Percentiles rank a stretch among this genome's conserved stretches.
Conservation (phyloP, 2,888 invertebrate species). For the Meghimatium bilineatum region DNA sequence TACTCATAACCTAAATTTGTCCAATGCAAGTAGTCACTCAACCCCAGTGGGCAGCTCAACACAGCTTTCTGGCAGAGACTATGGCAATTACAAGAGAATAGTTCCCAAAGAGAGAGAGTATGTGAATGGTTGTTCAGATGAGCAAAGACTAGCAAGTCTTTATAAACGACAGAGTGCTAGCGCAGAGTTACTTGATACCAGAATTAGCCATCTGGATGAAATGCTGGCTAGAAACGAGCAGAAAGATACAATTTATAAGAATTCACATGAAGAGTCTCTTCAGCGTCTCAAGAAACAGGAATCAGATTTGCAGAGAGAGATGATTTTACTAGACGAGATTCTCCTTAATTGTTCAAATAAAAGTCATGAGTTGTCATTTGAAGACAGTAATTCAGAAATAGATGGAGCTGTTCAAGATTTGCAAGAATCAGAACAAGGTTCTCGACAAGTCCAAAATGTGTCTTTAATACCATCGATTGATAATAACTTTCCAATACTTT, state of each 20-base stretch:
- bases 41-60: conserved; percentile 11
- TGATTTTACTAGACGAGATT: conserved; percentile 71
- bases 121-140: neutral
- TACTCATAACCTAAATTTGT: neutral
- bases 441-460: neutral
- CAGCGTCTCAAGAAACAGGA: conserved; percentile 65
- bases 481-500: conserved; percentile 39
- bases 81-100: conserved; percentile 41
- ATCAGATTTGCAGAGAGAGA: conserved; percentile 65
- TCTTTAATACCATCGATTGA: conserved; percentile 12
- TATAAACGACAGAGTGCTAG: conserved; percentile 39
- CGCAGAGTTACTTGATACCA: conserved; percentile 27
- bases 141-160: conserved; percentile 15
- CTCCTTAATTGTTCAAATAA: conserved; percentile 58
- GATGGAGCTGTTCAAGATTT: neutral
- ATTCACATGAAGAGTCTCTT: conserved; percentile 58
- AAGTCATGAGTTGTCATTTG: conserved; percentile 25
- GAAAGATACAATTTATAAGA: conserved; percentile 36
- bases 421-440: neutral
- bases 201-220: conserved; percentile 57
- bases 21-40: neutral
- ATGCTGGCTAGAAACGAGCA: conserved; percentile 43
- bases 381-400: neutral
- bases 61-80: neutral
- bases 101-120: conserved; percentile 45